Evolutionary conservation across 64 coral and sea anemone species (phyloP), one percentile per base, ranked within the genome.

Genomic region (Dendrophyllia cribrosa): DNA sequence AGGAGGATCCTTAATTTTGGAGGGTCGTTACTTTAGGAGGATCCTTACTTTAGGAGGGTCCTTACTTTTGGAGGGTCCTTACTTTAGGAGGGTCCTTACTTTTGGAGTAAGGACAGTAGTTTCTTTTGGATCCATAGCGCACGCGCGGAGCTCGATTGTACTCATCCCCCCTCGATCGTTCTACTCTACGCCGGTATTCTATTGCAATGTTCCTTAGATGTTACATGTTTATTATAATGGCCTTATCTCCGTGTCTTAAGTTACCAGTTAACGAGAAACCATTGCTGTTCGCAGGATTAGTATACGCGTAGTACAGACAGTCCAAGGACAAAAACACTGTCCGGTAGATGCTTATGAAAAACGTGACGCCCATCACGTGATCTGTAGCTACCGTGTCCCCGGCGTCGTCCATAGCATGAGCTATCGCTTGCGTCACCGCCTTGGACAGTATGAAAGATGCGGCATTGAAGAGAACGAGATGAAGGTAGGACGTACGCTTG

Each of bases 301-400:
- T 23, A 14, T 21, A 67, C 4, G 45, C 43, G 62, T 67, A 25
- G 22, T 84, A 84, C 46, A 84, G 14, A 48, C 43, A 67, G 34
- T 84, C 80, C 61, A 84, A 22, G 2, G 19, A 67, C 43, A 84
- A 24, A 51, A 84, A 84, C 19, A 67, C 11, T 14, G 45, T 84
- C 45, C 62, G 60, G 20, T 84, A 84, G 9, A 84, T 65, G 80
- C 80, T 51, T 17, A 84, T n/a, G 43, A 84, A 8, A 67, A 84
- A 84, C 9, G 45, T 9, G 19, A 51, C 62, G 11, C 80, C 19
- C 19, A 47, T 20, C 44, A 47, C 44, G 10, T 84, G 11, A 15
- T 45, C 63, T 9, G 80, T 20, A 3, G 8, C 80, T n/a, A 51
- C 26, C 7, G 19, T 51, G 8, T 65, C 45, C 17, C 62, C 80